Evolutionary conservation across 2,113 vertebrate genomes (phyloP).

Genomic region (Anser cygnoides): DNA sequence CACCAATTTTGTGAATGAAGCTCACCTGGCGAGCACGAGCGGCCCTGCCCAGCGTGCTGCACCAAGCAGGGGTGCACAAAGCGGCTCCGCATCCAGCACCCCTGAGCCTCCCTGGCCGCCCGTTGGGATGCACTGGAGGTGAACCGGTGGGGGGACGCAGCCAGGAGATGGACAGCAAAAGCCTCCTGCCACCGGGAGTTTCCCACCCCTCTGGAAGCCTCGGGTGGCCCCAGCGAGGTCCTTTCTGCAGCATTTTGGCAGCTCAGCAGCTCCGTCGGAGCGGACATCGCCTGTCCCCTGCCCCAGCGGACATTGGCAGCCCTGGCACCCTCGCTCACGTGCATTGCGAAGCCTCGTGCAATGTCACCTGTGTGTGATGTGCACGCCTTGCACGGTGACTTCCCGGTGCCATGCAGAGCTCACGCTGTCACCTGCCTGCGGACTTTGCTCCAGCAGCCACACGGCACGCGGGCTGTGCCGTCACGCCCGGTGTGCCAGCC

Average conservation of each 20-base stretch:
- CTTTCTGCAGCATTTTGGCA: too few relatives aligned
- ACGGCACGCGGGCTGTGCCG: accelerated
- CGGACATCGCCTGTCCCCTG: background rate
- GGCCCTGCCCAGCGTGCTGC: background rate
- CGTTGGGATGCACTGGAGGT: background rate
- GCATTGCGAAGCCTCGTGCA: accelerated
- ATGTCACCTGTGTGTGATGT: accelerated
- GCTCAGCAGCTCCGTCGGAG: too few relatives aligned
- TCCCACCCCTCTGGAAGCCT: background rate
- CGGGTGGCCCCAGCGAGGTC: too few relatives aligned
- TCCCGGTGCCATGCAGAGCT: accelerated
- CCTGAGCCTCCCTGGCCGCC: background rate
- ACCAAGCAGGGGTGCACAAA: accelerated
- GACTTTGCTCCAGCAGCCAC: background rate
- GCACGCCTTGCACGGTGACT: accelerated
- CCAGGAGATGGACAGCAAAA: background rate
- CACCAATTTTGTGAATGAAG: background rate
- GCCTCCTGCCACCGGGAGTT: background rate
- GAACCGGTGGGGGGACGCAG: background rate
- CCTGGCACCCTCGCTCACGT: accelerated
- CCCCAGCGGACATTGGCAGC: background rate
- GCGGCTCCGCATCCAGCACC: accelerated
- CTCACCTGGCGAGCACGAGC: accelerated
- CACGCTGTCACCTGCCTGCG: accelerated
- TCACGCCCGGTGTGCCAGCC: background rate